Percentiles rank a stretch among this genome's conserved stretches.
Evolutionary conservation across 2,113 vertebrate species (phyloP).

Genomic region (Empidonax traillii): DNA sequence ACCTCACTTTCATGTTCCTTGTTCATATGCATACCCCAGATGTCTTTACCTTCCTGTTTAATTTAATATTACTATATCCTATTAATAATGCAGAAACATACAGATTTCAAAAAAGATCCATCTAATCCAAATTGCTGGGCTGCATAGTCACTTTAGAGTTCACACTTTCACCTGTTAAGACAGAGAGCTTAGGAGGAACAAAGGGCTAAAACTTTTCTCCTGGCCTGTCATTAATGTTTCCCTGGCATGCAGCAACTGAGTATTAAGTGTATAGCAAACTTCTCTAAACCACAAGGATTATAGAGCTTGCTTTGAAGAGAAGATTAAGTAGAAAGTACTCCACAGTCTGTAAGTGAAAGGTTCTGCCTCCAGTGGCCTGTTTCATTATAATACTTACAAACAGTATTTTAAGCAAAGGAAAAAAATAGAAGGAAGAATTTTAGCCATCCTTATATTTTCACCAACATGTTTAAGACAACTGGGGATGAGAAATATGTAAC

Average conservation of each 20-base stretch:
- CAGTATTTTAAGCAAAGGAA: neutral
- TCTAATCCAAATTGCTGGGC: neutral
- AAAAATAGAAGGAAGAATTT: neutral
- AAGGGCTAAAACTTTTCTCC: neutral
- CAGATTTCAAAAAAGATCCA: neutral
- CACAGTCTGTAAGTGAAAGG: neutral
- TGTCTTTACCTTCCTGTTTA: neutral
- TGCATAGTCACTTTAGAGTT: neutral
- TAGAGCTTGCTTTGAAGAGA: neutral
- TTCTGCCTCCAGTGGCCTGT: neutral
- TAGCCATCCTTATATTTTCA: neutral
- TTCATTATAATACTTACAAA: constrained; percentile 4
- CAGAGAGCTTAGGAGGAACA: neutral
- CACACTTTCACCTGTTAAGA: neutral
- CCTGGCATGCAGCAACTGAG: neutral
- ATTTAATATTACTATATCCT: neutral
- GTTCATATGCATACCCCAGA: neutral
- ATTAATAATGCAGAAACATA: neutral
- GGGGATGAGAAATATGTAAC: constrained; percentile 35
- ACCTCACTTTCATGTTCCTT: neutral
- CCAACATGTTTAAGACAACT: neutral
- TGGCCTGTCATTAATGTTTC: neutral
- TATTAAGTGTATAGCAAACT: neutral
- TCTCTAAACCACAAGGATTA: neutral
- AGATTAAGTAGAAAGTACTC: neutral